Conservation (phyloP, 2,113 vertebrate genomes). For the Otus sunia region DNA sequence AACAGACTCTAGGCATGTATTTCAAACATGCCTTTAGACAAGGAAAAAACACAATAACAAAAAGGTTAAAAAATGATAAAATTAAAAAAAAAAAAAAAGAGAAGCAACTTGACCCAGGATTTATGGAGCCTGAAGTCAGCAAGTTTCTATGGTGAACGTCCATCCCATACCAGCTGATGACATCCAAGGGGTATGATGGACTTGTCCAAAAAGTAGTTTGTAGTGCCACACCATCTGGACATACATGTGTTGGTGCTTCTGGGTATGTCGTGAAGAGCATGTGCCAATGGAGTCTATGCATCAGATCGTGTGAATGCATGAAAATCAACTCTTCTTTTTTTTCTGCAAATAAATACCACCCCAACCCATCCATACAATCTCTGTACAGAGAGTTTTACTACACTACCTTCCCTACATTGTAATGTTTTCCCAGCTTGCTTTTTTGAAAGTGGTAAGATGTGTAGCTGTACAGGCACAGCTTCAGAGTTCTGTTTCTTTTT, state of each 20-base stretch:
- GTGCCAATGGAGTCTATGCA: background rate
- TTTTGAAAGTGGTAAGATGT: background rate
- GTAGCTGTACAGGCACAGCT: background rate
- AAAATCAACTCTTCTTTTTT: background rate
- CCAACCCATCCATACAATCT: fast-evolving
- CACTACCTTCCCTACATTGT: background rate
- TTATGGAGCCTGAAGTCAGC: background rate
- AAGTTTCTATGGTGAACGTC: background rate
- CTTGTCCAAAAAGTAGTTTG: background rate
- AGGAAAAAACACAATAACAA: background rate
- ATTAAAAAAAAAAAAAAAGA: background rate
- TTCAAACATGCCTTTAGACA: background rate
- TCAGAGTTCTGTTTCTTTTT: background rate
- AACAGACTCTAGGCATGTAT: background rate
- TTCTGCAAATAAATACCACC: background rate
- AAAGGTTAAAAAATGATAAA: background rate
- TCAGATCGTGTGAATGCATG: background rate
- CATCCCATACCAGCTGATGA: background rate
- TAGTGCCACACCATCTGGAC: background rate
- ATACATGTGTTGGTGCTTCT: background rate
- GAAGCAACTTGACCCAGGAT: background rate
- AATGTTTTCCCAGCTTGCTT: background rate
- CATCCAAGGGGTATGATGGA: background rate
- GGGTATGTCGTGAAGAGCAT: fast-evolving
- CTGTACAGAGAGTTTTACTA: background rate